Percentiles rank a stretch among this genome's conserved stretches.
phyloP scores from a whole-genome alignment of 2,888 invertebrate species.

The Perithous albicinctus region DNA sequence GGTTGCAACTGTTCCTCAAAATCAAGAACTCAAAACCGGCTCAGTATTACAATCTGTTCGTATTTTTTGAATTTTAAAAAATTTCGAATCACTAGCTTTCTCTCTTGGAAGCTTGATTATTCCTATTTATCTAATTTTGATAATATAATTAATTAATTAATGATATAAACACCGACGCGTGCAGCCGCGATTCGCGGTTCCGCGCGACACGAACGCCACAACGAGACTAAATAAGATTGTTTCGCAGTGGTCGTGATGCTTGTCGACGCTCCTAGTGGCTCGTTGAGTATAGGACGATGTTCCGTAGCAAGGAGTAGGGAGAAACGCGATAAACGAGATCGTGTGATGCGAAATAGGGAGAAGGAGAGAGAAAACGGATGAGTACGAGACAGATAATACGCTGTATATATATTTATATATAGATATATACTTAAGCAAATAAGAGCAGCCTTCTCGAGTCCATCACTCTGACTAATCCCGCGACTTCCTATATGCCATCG shows the following conservation, averaged over 20 bases:
- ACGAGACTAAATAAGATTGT: conserved; percentile 57
- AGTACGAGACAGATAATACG: conserved; percentile 21
- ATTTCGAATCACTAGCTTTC: background rate
- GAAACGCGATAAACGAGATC: conserved; percentile 25
- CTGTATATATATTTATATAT: too few relatives aligned
- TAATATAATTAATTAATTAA: background rate
- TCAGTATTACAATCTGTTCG: background rate
- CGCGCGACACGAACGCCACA: conserved; percentile 58
- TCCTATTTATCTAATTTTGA: background rate
- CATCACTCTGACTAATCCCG: background rate
- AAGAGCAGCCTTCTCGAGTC: conserved; percentile 1
- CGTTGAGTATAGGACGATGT: background rate
- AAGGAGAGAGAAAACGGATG: background rate
- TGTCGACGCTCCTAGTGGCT: conserved; percentile 7
- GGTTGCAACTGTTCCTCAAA: too few relatives aligned
- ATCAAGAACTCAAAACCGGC: too few relatives aligned
- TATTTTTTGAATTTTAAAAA: background rate
- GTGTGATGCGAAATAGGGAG: conserved; percentile 20
- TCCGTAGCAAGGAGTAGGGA: conserved; percentile 17
- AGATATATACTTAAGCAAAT: too few relatives aligned
- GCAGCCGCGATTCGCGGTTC: conserved; percentile 50
- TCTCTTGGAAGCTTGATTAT: background rate
- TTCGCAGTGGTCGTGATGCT: conserved; percentile 17
- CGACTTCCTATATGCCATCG: conserved; percentile 4
- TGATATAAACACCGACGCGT: conserved; percentile 28